phyloP scores from a whole-genome alignment of 2,797 vertebrate genomes.

The Takifugu ocellatus region DNA sequence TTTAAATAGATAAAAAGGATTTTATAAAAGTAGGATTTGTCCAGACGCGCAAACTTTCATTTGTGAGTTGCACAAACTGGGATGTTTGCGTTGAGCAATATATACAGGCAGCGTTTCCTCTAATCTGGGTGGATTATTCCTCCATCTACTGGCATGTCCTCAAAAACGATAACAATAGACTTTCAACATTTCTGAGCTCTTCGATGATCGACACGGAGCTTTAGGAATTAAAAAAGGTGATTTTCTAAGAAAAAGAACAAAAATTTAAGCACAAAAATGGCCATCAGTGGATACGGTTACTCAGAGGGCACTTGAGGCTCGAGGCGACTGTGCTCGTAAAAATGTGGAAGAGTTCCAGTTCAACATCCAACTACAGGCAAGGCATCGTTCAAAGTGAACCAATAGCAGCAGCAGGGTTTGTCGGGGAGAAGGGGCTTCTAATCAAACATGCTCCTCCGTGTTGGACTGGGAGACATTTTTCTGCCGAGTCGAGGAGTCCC shows the following conservation, averaged over 20 bases:
- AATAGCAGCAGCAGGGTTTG: constrained; percentile 80
- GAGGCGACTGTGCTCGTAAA: constrained; percentile 25
- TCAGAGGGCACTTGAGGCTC: constrained; percentile 63
- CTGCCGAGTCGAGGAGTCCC: constrained; percentile 91
- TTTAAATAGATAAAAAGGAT: constrained; percentile 86
- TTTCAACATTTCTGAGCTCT: constrained; percentile 34
- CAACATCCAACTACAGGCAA: constrained; percentile 46
- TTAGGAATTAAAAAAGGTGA: constrained; percentile 10
- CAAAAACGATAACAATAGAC: constrained; percentile 5
- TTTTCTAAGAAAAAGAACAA: background rate
- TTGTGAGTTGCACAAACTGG: background rate
- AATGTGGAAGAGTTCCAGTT: background rate
- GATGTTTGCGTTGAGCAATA: constrained; percentile 28
- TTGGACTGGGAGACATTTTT: constrained; percentile 89
- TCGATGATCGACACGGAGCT: constrained; percentile 59
- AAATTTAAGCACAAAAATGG: constrained; percentile 21
- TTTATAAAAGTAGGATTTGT: constrained; percentile 86
- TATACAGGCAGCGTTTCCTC: constrained; percentile 45
- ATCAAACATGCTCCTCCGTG: constrained; percentile 85
- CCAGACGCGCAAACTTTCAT: constrained; percentile 60
- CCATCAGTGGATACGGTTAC: constrained; percentile 39
- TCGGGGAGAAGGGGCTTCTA: constrained; percentile 56
- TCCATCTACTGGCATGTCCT: constrained; percentile 11
- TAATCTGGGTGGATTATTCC: constrained; percentile 23
- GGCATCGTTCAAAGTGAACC: constrained; percentile 67